phyloP scores from a whole-genome alignment of 2,888 invertebrate genomes.

The Magallana nippona region DNA sequence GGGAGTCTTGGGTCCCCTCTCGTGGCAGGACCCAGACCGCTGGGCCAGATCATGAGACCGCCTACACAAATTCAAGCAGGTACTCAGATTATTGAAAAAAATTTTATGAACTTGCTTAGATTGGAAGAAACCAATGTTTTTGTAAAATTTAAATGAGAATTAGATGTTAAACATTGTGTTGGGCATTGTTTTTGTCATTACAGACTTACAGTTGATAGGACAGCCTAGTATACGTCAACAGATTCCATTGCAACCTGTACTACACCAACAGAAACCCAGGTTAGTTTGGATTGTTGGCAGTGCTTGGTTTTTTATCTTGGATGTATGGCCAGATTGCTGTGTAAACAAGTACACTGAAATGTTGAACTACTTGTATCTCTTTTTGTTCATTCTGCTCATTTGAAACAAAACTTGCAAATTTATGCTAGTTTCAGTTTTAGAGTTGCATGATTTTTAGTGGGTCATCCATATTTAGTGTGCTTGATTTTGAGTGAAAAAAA shows the following conservation, averaged over 20 bases:
- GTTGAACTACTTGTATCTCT: no score
- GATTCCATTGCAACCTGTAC: conserved; percentile 1
- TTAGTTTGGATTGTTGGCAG: not conserved
- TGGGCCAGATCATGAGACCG: conserved; percentile 42
- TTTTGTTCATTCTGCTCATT: no score
- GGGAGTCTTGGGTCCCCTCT: conserved; percentile 45
- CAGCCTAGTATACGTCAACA: conserved; percentile 23
- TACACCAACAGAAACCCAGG: conserved; percentile 22
- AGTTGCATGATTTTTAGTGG: conserved; percentile 9
- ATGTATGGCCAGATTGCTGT: not conserved
- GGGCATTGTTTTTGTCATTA: not conserved
- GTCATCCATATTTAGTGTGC: not conserved
- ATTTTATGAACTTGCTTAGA: no score
- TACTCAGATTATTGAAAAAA: not conserved
- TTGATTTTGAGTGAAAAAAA: conserved; percentile 25
- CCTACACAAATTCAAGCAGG: conserved; percentile 48
- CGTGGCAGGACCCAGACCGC: conserved; percentile 46
- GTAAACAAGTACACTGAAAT: not conserved
- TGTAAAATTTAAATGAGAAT: no score
- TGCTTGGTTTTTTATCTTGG: no score
- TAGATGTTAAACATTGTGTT: no score
- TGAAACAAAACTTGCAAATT: no score
- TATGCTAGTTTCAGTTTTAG: conserved; percentile 8
- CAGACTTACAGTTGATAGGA: conserved; percentile 18
- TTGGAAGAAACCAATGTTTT: no score